Conservation (phyloP, 2,888 invertebrate species). For the Argyresthia goedartella region DNA sequence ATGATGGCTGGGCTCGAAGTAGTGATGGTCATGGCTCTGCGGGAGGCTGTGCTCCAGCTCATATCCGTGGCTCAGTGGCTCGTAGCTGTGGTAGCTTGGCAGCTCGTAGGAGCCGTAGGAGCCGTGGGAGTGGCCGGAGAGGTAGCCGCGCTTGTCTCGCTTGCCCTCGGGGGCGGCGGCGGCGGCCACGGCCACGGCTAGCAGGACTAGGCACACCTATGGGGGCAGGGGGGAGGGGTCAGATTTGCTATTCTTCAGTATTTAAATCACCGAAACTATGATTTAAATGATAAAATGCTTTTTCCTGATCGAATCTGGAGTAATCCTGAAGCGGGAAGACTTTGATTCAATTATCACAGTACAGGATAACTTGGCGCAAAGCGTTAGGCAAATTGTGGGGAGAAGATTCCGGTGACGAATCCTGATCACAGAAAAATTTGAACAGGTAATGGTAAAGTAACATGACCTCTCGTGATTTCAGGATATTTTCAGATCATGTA, state of each 20-base stretch:
- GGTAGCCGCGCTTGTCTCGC: conserved; percentile 30
- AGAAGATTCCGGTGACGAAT: too few species aligned
- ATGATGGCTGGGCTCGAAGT: conserved; percentile 13
- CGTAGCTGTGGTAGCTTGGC: conserved; percentile 7
- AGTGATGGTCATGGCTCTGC: conserved; percentile 3
- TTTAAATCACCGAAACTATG: background rate
- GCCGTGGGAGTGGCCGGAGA: background rate
- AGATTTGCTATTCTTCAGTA: background rate
- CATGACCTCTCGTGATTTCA: too few species aligned
- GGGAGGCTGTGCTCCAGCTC: background rate
- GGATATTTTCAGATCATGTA: background rate
- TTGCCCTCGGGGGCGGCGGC: conserved; percentile 19
- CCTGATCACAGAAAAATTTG: too few species aligned
- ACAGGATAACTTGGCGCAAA: too few species aligned
- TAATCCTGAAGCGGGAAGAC: background rate
- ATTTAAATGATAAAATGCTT: background rate
- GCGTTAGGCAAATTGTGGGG: too few species aligned
- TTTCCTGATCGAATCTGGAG: background rate
- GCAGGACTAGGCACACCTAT: conserved; percentile 25
- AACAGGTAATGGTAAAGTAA: too few species aligned
- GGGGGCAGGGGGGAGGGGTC: background rate
- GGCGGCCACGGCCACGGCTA: conserved; percentile 20
- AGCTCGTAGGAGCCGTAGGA: background rate
- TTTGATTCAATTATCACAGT: too few species aligned
- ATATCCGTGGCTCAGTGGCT: background rate